Evolutionary conservation across 2,797 vertebrate genomes (phyloP).

Genomic region (Eupleurogrammus muticus): DNA sequence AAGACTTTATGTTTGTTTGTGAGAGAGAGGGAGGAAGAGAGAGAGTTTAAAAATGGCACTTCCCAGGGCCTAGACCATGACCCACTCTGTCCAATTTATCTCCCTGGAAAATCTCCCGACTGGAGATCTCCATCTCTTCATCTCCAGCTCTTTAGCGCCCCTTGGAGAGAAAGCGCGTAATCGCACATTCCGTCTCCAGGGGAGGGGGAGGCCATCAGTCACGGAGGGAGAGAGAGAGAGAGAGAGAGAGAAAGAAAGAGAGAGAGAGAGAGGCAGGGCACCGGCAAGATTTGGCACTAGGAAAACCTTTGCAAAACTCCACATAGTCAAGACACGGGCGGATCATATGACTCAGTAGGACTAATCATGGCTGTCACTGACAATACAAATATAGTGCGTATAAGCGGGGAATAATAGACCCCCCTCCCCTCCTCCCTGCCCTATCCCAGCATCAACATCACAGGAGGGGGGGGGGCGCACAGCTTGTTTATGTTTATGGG

Average conservation of each 20-base stretch:
- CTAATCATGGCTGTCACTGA: slow-evolving; percentile 60
- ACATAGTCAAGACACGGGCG: slow-evolving; percentile 49
- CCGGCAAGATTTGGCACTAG: slow-evolving; percentile 45
- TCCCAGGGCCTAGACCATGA: slow-evolving; percentile 44
- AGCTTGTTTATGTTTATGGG: slow-evolving; percentile 64
- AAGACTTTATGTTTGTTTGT: too few species aligned
- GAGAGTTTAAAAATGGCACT: slow-evolving; percentile 38
- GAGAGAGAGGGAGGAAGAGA: too few species aligned
- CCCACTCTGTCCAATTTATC: slow-evolving; percentile 64
- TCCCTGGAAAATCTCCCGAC: slow-evolving; percentile 59
- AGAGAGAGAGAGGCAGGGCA: slow-evolving; percentile 39
- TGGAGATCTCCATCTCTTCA: slow-evolving; percentile 66
- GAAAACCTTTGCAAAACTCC: slow-evolving; percentile 52
- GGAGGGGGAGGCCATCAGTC: slow-evolving; percentile 57
- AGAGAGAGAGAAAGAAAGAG: too few species aligned
- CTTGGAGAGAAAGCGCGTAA: slow-evolving; percentile 87
- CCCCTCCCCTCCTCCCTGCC: slow-evolving; percentile 2
- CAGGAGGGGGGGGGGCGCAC: slow-evolving; percentile 23
- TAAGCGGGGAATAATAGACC: slow-evolving; percentile 26
- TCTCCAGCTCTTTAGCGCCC: slow-evolving; percentile 93
- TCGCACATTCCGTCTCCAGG: slow-evolving; percentile 78
- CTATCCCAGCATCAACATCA: slow-evolving; percentile 51
- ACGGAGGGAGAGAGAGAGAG: background rate
- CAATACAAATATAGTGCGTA: slow-evolving; percentile 49
- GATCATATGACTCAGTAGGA: slow-evolving; percentile 57